phyloP scores from a whole-genome alignment of 2,888 invertebrate species.

The Venustoraphidia nigricollis region DNA sequence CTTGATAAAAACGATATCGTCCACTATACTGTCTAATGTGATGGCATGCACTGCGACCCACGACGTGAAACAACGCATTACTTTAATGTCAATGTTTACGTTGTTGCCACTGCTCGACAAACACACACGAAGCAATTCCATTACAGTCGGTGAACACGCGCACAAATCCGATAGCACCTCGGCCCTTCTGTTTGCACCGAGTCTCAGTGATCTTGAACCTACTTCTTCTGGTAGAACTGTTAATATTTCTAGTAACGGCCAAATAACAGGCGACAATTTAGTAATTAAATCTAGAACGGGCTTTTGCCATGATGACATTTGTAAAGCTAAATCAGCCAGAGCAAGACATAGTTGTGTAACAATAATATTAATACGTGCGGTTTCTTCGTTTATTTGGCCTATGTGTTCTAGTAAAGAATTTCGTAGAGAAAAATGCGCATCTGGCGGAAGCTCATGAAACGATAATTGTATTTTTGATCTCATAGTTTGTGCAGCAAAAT shows the following conservation, averaged over 20 bases:
- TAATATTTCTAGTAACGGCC: constrained; percentile 80
- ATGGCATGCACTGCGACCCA: constrained; percentile 81
- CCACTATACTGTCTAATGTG: constrained; percentile 54
- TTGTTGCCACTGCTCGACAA: constrained; percentile 47
- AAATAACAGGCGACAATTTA: constrained; percentile 56
- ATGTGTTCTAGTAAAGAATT: constrained; percentile 85
- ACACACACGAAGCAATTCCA: constrained; percentile 66
- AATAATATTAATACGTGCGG: constrained; percentile 52
- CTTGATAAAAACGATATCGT: constrained; percentile 56
- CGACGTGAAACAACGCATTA: constrained; percentile 75
- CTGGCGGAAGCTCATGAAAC: constrained; percentile 78
- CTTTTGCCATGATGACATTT: constrained; percentile 86
- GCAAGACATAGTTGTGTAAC: constrained; percentile 87
- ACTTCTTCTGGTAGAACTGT: constrained; percentile 94
- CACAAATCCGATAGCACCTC: constrained; percentile 71
- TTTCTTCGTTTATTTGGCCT: constrained; percentile 60
- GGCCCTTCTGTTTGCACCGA: constrained; percentile 83
- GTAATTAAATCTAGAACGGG: constrained; percentile 74
- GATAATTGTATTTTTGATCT: constrained; percentile 85
- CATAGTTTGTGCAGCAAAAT: constrained; percentile 98
- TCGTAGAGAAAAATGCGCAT: constrained; percentile 70
- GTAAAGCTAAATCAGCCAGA: constrained; percentile 81
- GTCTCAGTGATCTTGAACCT: constrained; percentile 57
- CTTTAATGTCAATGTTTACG: constrained; percentile 51
- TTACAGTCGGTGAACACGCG: constrained; percentile 57